These are phyloP conservation scores for Hyles vespertilio DNA, from an alignment of 1,140 invertebrate species.

Conservation along the genomic window DNA sequence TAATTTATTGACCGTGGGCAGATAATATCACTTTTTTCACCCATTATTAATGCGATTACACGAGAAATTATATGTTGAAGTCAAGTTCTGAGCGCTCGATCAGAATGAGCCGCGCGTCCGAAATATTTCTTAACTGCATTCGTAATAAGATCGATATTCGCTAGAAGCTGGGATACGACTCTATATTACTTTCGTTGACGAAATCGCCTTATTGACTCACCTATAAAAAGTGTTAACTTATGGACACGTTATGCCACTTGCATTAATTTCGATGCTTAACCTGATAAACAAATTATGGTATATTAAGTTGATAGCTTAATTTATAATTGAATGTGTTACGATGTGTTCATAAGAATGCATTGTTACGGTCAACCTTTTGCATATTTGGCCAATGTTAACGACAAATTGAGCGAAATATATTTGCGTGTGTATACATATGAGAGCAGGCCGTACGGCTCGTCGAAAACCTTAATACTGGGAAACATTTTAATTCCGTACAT, in stretches of 20 bases:
- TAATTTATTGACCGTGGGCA: constrained; percentile 75
- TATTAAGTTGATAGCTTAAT: constrained; percentile 75
- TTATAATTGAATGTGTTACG: constrained; percentile 71
- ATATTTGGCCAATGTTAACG: constrained; percentile 43
- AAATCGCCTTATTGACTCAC: constrained; percentile 68
- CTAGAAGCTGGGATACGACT: constrained; percentile 14
- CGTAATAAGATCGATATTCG: constrained; percentile 31
- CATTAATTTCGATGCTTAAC: constrained; percentile 75
- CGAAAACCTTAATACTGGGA: not conserved
- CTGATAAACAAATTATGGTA: constrained; percentile 75
- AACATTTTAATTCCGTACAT: constrained; percentile 38
- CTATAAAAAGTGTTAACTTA: constrained; percentile 74
- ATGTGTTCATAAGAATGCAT: constrained; percentile 62
- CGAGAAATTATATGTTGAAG: constrained; percentile 70
- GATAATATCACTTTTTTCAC: constrained; percentile 73
- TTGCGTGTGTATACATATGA: constrained; percentile 14
- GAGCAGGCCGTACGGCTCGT: not conserved
- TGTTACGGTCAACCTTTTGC: constrained; percentile 59
- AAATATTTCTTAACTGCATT: constrained; percentile 13
- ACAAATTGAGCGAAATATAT: constrained; percentile 55
- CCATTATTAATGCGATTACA: constrained; percentile 74
- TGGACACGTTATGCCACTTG: constrained; percentile 72
- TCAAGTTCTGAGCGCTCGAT: constrained; percentile 50
- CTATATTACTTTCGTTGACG: constrained; percentile 56
- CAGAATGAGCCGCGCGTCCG: constrained; percentile 9